phyloP scores from a whole-genome alignment of 2,113 vertebrate species.

The Entomyzon cyanotis region DNA sequence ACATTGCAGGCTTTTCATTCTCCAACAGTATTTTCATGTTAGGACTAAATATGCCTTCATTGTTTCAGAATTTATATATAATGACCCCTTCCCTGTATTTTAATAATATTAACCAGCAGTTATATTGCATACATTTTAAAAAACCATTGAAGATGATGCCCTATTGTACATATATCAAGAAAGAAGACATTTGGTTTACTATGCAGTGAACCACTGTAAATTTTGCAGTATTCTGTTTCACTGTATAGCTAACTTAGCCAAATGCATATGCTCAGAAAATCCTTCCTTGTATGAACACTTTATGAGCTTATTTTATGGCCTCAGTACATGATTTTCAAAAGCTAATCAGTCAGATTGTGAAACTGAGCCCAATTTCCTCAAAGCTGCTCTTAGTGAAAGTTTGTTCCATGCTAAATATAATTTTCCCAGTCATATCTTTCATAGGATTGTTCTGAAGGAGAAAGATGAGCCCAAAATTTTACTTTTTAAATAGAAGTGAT shows the following conservation, averaged over 20 bases:
- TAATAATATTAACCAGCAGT: neutral
- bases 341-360: constrained; percentile 49
- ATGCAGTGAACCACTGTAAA: neutral
- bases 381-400: neutral
- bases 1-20: neutral
- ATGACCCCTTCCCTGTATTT: neutral
- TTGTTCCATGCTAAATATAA: constrained; percentile 32
- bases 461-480: neutral
- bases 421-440: neutral
- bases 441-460: neutral
- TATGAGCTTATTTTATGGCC: constrained; percentile 1
- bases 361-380: constrained; percentile 23
- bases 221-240: neutral
- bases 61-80: constrained; percentile 2
- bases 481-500: neutral
- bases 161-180: neutral
- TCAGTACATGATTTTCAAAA: constrained; percentile 30
- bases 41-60: neutral
- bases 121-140: neutral
- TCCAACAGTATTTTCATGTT: neutral
- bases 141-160: neutral
- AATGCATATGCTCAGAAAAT: constrained; percentile 9
- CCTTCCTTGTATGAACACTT: constrained; percentile 11
- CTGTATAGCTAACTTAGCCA: neutral
- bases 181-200: neutral